Evolutionary conservation across 30 jellyfish, hydroid and myxozoan species (phyloP).

Genomic region (Turritopsis dohrnii): DNA sequence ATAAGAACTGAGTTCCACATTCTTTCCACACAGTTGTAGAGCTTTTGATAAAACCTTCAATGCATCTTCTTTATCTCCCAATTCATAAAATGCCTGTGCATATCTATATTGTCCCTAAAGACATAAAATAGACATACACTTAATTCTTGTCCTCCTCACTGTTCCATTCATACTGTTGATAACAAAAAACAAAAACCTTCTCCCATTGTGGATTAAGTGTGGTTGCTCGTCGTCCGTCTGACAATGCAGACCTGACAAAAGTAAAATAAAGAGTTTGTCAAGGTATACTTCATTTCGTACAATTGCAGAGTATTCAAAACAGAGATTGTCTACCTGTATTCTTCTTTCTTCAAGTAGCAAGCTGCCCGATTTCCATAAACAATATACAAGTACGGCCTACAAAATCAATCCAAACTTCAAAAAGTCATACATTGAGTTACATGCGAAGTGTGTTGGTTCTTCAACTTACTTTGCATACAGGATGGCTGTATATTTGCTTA

Average conservation of each 20-base stretch:
- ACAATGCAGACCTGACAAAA: constrained; percentile 47
- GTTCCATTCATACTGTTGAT: background rate
- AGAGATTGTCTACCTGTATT: constrained; percentile 34
- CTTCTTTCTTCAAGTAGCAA: constrained; percentile 41
- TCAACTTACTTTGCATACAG: constrained; percentile 40
- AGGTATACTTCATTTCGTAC: no score
- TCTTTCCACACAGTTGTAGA: constrained; percentile 26
- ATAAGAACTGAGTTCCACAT: background rate
- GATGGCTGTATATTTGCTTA: constrained; percentile 32
- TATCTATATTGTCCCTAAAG: constrained; percentile 64
- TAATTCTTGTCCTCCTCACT: no score
- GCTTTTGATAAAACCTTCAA: constrained; percentile 39
- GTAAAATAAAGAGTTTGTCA: no score
- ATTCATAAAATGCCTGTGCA: constrained; percentile 48
- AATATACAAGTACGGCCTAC: constrained; percentile 51
- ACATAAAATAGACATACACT: no score
- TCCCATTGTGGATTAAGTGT: constrained; percentile 55
- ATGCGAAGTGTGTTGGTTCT: background rate
- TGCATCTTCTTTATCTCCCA: constrained; percentile 51
- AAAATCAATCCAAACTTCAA: background rate
- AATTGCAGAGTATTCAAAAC: no score
- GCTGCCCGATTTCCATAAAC: constrained; percentile 64
- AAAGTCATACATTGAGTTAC: background rate
- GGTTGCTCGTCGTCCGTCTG: constrained; percentile 65
- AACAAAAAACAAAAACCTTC: constrained; percentile 30